Conservation (phyloP, 2,888 invertebrate species). For the Athalia rosae region DNA sequence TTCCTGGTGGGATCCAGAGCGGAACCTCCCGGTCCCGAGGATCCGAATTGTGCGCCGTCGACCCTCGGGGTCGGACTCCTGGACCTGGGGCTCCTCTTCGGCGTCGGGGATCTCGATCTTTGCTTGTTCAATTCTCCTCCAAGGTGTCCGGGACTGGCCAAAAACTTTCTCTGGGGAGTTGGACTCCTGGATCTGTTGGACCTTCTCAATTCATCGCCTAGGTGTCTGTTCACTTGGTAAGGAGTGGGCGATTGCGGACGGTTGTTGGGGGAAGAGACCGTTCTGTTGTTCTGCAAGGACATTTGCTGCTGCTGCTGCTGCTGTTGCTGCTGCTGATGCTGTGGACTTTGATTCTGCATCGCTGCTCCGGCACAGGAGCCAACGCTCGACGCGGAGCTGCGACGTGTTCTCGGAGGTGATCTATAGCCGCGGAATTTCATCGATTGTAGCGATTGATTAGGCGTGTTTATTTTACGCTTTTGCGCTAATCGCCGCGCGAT, state of each 20-base stretch:
- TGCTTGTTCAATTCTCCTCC: conserved; percentile 60
- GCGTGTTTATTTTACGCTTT: neutral
- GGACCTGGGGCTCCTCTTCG: conserved; percentile 70
- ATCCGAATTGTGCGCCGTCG: conserved; percentile 45
- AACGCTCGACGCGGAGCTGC: conserved; percentile 75
- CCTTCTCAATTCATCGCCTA: conserved; percentile 59
- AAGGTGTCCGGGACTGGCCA: conserved; percentile 66
- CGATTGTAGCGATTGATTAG: neutral
- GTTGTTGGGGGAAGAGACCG: conserved; percentile 65
- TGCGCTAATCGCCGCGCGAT: neutral
- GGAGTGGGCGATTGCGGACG: conserved; percentile 76
- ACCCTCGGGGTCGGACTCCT: conserved; percentile 61
- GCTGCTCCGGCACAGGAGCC: conserved; percentile 70
- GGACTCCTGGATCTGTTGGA: conserved; percentile 75
- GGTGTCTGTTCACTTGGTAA: conserved; percentile 55
- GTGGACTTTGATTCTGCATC: conserved; percentile 57
- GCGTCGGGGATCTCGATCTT: conserved; percentile 72
- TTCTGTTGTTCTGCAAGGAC: conserved; percentile 71
- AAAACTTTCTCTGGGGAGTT: conserved; percentile 75
- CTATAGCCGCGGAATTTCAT: conserved; percentile 58
- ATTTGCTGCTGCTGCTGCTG: conserved; percentile 55
- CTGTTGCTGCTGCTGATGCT: neutral
- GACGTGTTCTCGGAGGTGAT: conserved; percentile 75
- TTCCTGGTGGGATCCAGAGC: conserved; percentile 55
- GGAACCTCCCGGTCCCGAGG: conserved; percentile 38